Evolutionary conservation across 2,113 vertebrate species (phyloP).

Genomic region (Barbus barbus): DNA sequence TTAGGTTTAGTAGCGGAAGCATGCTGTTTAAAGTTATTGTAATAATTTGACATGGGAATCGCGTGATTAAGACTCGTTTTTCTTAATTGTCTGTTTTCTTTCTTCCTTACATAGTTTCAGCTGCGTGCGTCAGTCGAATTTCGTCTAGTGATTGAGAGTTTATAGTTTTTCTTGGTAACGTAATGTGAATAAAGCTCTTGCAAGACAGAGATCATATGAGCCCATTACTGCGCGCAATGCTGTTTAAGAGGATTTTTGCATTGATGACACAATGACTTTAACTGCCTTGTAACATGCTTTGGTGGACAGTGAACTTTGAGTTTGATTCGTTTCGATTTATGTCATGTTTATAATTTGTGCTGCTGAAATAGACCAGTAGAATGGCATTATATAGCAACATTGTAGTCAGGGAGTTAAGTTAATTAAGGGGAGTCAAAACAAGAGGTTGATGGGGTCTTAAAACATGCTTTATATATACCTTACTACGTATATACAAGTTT

Average conservation of each 20-base stretch:
- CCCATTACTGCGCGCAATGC: not conserved
- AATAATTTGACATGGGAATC: not conserved
- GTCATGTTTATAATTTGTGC: not conserved
- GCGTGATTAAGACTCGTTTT: not conserved
- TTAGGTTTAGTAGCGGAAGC: not conserved
- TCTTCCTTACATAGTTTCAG: not conserved
- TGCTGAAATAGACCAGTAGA: not conserved
- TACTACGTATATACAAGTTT: not conserved
- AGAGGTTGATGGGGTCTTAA: not conserved
- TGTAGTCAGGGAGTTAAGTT: not conserved
- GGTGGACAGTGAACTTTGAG: not conserved
- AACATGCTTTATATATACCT: not conserved
- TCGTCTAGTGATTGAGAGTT: not conserved
- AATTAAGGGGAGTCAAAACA: not conserved
- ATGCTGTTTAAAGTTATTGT: not conserved
- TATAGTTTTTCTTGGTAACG: not conserved
- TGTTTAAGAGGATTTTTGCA: constrained; percentile 20
- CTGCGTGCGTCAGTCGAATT: not conserved
- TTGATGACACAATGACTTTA: constrained; percentile 14
- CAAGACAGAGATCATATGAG: not conserved
- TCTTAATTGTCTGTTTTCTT: not conserved
- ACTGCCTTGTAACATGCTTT: constrained; percentile 2
- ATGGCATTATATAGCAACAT: not conserved
- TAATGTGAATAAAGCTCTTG: not conserved
- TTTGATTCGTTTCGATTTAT: not conserved